Conservation (phyloP, 2,797 vertebrate species). For the Ibycter americanus region DNA sequence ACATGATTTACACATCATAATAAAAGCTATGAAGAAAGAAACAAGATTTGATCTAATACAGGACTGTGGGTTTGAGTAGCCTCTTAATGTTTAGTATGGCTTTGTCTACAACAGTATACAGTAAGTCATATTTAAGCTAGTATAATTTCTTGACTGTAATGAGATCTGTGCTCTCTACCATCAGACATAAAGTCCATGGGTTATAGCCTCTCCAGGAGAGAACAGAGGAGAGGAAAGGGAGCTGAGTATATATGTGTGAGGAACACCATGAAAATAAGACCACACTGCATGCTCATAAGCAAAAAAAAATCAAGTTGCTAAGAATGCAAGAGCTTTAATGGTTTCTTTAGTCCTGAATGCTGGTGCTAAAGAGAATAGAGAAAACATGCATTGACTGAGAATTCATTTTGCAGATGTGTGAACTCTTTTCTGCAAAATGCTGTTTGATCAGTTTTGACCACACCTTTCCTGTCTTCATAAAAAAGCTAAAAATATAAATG, state of each 20-base stretch:
- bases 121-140: not conserved
- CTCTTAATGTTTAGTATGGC: not conserved
- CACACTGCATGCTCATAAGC: not conserved
- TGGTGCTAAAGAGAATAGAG: not conserved
- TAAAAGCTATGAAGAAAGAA: not conserved
- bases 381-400: not conserved
- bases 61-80: not conserved
- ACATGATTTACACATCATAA: not conserved
- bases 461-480: conserved; percentile 60
- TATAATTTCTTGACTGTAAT: not conserved
- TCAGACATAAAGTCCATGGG: not conserved
- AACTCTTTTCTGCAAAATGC: conserved; percentile 1
- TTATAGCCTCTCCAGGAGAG: not conserved
- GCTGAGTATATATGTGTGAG: not conserved
- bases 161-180: not conserved
- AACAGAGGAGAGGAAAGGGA: not conserved
- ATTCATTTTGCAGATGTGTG: conserved; percentile 44
- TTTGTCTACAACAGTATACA: not conserved
- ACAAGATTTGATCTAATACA: not conserved
- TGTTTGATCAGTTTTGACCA: conserved; percentile 45
- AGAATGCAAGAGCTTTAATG: not conserved
- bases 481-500: conserved; percentile 32
- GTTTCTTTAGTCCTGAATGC: not conserved
- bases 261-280: not conserved
- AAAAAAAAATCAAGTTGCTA: not conserved